Conservation (phyloP, 2,113 vertebrate genomes). For the Malurus alboscapulatus region DNA sequence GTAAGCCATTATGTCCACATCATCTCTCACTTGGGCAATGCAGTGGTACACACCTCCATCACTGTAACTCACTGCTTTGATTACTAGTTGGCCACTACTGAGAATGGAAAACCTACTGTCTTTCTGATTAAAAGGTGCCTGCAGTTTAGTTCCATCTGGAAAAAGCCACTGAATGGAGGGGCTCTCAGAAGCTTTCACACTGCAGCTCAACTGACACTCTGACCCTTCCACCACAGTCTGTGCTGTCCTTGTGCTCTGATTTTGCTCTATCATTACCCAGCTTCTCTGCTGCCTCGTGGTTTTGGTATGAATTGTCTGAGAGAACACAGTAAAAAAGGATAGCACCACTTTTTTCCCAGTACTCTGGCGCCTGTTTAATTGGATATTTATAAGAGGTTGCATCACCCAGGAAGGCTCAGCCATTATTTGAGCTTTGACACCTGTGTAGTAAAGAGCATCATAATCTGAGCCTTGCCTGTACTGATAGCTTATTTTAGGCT, state of each 20-base stretch:
- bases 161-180: conserved; percentile 80
- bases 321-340: conserved; percentile 64
- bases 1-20: conserved; percentile 69
- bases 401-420: conserved; percentile 85
- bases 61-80: conserved; percentile 63
- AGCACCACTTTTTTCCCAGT: conserved; percentile 78
- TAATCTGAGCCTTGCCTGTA: conserved; percentile 82
- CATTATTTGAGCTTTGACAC: conserved; percentile 77
- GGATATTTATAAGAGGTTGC: conserved; percentile 80
- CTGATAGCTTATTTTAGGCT: conserved; percentile 66
- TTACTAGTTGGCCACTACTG: conserved; percentile 71
- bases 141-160: conserved; percentile 78
- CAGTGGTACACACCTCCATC: conserved; percentile 88
- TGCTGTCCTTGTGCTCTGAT: conserved; percentile 20
- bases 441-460: conserved; percentile 86
- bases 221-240: conserved; percentile 74
- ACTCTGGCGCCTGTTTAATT: conserved; percentile 82
- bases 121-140: conserved; percentile 65
- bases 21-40: conserved; percentile 73
- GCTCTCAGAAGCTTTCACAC: conserved; percentile 77
- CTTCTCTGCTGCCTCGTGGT: conserved; percentile 34
- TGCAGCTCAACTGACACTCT: conserved; percentile 74
- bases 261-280: conserved; percentile 86
- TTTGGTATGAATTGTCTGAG: conserved; percentile 61
- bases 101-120: conserved; percentile 76